Percentiles rank a stretch among this genome's conserved stretches.
phyloP scores from a whole-genome alignment of 2,888 invertebrate species.

The Alsophila aescularia region DNA sequence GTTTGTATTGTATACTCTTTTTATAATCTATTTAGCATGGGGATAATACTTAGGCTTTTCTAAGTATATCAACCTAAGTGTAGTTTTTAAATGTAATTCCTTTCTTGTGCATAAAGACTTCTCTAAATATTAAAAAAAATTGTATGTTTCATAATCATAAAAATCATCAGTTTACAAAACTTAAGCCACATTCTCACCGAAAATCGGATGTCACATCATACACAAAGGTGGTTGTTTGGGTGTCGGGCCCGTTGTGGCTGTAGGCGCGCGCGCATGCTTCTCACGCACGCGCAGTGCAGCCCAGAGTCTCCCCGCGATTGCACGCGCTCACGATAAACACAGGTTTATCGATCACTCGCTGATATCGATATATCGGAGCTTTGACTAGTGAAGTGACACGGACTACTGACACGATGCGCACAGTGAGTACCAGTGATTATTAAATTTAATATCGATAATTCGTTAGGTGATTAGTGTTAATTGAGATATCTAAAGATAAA shows the following conservation, averaged over 20 bases:
- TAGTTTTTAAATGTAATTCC: too few relatives aligned
- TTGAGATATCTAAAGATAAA: neutral
- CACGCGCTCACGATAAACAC: slow-evolving; percentile 48
- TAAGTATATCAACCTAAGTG: too few relatives aligned
- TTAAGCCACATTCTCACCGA: slow-evolving; percentile 13
- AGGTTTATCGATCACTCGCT: slow-evolving; percentile 29
- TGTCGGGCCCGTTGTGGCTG: slow-evolving; percentile 41
- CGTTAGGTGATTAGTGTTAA: slow-evolving; percentile 1
- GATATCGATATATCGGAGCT: slow-evolving; percentile 35
- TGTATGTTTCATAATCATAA: too few relatives aligned
- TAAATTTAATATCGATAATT: slow-evolving; percentile 25
- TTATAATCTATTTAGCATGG: too few relatives aligned
- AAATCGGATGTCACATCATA: slow-evolving; percentile 48
- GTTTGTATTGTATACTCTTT: too few relatives aligned
- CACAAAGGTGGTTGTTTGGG: slow-evolving; percentile 59
- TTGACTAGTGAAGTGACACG: slow-evolving; percentile 39
- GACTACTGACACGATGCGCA: slow-evolving; percentile 67
- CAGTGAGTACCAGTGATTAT: slow-evolving; percentile 70
- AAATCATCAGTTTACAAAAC: neutral
- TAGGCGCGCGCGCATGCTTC: slow-evolving; percentile 45
- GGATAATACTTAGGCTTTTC: too few relatives aligned
- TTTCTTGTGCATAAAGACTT: too few relatives aligned
- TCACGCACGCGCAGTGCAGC: slow-evolving; percentile 61
- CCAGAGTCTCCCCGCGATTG: slow-evolving; percentile 52
- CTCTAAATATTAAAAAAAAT: too few relatives aligned